Evolutionary conservation across 1,140 invertebrate species (phyloP).

Genomic region (Ceratina japonica): DNA sequence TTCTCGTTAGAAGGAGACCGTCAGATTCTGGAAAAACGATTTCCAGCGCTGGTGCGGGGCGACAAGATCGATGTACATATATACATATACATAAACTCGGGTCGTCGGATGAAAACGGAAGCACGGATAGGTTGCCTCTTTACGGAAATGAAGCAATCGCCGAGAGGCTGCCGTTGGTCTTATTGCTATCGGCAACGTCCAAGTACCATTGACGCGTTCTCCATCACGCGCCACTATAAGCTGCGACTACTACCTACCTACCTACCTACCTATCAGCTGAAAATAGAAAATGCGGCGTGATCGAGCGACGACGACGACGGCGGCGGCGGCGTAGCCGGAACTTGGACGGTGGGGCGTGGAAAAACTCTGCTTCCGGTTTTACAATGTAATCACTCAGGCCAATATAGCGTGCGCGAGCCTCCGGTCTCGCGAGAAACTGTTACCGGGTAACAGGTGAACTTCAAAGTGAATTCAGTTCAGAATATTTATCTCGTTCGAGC

Average conservation of each 20-base stretch:
- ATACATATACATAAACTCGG: constrained; percentile 1
- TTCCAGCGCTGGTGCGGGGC: constrained; percentile 3
- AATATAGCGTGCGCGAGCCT: not conserved
- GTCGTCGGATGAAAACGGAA: constrained; percentile 55
- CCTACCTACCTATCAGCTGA: constrained; percentile 48
- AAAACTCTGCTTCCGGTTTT: constrained; percentile 54
- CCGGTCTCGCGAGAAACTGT: constrained; percentile 10
- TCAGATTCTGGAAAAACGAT: constrained; percentile 46
- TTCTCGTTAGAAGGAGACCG: constrained; percentile 21
- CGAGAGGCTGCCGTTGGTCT: constrained; percentile 47
- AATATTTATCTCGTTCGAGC: constrained; percentile 12
- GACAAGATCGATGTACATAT: constrained; percentile 37
- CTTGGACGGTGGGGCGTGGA: constrained; percentile 35
- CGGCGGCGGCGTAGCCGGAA: constrained; percentile 25
- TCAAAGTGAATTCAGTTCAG: constrained; percentile 3
- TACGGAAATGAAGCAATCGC: constrained; percentile 66
- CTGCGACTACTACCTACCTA: constrained; percentile 49
- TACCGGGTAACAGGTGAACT: not conserved
- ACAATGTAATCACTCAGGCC: constrained; percentile 43
- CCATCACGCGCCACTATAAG: constrained; percentile 54
- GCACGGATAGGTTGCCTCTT: constrained; percentile 59
- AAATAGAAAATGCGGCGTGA: constrained; percentile 61
- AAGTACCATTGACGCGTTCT: constrained; percentile 59
- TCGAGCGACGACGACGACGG: constrained; percentile 2
- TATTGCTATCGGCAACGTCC: constrained; percentile 56